Evolutionary conservation across 2,113 vertebrate species (phyloP).

Genomic region (Diglossa brunneiventris): DNA sequence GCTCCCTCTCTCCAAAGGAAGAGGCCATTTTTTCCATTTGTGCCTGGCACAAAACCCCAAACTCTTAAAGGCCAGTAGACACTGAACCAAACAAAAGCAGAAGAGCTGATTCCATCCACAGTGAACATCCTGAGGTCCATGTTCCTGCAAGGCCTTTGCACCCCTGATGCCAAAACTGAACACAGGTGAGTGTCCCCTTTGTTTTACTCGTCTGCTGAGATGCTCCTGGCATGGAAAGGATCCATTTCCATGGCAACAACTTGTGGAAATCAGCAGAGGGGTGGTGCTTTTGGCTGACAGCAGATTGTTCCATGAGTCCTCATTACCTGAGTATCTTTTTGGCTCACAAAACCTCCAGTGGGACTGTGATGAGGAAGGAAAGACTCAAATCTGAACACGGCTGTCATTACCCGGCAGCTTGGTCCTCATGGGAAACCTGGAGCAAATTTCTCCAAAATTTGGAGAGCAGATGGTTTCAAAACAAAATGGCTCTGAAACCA

Average conservation of each 20-base stretch:
- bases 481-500: not conserved
- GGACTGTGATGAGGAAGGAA: not conserved
- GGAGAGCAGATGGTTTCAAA: too few relatives aligned
- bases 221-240: not conserved
- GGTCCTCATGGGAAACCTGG: not conserved
- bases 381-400: fast-evolving
- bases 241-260: not conserved
- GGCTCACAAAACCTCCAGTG: not conserved
- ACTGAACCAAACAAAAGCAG: not conserved
- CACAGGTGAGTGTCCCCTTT: not conserved
- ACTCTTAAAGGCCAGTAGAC: not conserved
- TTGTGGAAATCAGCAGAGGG: not conserved
- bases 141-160: not conserved
- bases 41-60: not conserved
- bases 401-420: not conserved
- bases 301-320: not conserved
- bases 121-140: not conserved
- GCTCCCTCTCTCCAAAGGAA: not conserved
- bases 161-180: not conserved
- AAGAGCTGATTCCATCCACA: not conserved
- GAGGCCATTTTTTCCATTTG: not conserved
- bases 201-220: not conserved
- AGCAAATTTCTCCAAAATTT: not conserved
- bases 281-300: not conserved
- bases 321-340: not conserved